Evolutionary conservation across 2,113 vertebrate species (phyloP).

Genomic region (Mungos mungo): DNA sequence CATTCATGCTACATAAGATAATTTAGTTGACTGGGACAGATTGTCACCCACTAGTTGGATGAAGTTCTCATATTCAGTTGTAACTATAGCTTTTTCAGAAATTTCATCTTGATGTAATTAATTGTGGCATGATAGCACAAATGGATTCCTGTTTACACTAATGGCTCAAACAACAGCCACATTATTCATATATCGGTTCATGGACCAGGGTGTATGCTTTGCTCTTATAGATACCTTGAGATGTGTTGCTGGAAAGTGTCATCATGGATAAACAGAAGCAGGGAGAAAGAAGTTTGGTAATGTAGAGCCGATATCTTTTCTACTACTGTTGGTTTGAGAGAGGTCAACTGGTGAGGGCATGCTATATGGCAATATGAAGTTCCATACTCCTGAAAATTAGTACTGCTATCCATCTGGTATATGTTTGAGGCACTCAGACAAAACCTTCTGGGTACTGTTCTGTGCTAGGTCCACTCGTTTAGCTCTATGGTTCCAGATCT

Average conservation of each 20-base stretch:
- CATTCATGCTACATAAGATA: background rate
- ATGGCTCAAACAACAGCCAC: background rate
- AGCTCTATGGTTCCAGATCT: background rate
- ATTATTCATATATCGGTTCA: background rate
- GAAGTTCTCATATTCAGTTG: background rate
- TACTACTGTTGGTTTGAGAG: background rate
- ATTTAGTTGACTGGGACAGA: background rate
- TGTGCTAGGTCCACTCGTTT: rapidly evolving
- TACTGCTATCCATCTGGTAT: rapidly evolving
- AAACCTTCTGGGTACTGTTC: rapidly evolving
- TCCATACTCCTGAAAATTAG: background rate
- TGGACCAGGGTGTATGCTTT: background rate
- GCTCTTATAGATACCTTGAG: background rate
- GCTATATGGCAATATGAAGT: background rate
- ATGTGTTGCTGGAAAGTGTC: background rate
- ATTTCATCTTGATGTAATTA: background rate
- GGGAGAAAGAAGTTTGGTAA: background rate
- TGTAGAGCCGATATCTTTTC: background rate
- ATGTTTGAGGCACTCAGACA: background rate
- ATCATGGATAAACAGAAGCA: background rate
- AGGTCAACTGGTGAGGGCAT: too few relatives aligned
- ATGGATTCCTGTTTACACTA: background rate
- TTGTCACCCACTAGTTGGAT: background rate
- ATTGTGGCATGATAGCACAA: background rate
- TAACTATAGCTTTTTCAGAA: background rate